A percentile compares a stretch with the other conserved stretches of the same genome.
These are phyloP conservation scores for Halictus rubicundus DNA, from an alignment of 1,140 invertebrate species.

Conservation along the genomic window DNA sequence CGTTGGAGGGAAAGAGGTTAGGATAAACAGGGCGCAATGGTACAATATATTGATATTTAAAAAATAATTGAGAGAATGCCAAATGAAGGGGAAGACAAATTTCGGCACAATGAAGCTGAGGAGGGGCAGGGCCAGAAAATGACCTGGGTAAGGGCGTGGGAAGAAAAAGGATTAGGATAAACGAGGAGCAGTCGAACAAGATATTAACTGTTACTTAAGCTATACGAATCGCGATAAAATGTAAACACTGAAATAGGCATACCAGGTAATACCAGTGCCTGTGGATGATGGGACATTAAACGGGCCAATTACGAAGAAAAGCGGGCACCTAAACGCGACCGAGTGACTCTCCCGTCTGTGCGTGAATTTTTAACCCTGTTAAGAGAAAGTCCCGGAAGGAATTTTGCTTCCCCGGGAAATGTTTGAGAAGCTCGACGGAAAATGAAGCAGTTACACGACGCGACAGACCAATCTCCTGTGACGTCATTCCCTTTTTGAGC, in stretches of 20 bases:
- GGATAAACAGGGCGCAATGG: too few species aligned
- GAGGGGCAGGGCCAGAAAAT: too few species aligned
- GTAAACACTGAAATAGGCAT: neutral
- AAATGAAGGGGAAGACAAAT: too few species aligned
- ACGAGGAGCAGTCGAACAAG: too few species aligned
- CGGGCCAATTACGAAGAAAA: neutral
- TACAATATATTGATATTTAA: too few species aligned
- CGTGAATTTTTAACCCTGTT: neutral
- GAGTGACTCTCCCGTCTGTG: neutral
- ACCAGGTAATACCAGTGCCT: neutral
- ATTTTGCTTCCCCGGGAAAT: slow-evolving; percentile 2
- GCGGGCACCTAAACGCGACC: too few species aligned
- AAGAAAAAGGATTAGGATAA: too few species aligned
- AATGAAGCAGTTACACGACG: slow-evolving; percentile 29
- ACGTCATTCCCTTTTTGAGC: slow-evolving; percentile 31
- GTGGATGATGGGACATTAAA: neutral
- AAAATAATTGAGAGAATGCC: too few species aligned
- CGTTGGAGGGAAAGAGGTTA: too few species aligned
- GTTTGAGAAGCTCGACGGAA: slow-evolving; percentile 1
- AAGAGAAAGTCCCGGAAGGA: neutral
- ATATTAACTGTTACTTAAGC: too few species aligned
- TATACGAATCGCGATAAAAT: neutral
- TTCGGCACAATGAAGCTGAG: too few species aligned
- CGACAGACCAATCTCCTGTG: slow-evolving; percentile 26
- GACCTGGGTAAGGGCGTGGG: too few species aligned